Evolutionary conservation across 2,888 invertebrate species (phyloP), one percentile per base, ranked within the genome.

Genomic region (Lingula anatina): DNA sequence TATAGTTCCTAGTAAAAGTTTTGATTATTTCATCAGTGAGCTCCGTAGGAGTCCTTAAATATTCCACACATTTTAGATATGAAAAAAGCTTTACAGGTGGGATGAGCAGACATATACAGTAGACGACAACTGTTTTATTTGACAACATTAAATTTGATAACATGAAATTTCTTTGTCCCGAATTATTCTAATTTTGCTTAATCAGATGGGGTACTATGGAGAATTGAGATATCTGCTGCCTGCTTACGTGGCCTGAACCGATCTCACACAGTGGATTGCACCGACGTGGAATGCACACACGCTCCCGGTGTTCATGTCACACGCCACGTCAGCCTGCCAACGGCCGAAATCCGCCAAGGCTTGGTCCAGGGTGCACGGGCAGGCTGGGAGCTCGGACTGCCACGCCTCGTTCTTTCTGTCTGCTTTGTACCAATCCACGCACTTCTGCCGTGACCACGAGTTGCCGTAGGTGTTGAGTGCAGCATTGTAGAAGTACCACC

Each of bases 341-440:
- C 94, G 83, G 4, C 97, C 97, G 75, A 91, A 90, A 74, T 99
- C 97, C 46, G 86, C 81, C 2, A 90, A 73, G 0, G 96, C 96
- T 71, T 97, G 96, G 57, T 89, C 84, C 57, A 95, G 74, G 0
- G 86, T 90, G 71, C 97, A 97, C 0, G 97, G 97, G 64, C 97
- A 97, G 36, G 54, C 44, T 5, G 54, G 49, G 2, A 71, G 50
- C 2, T 51, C 45, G 1, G 51, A 26, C n/a, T 59, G 89, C 91
- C 72, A 92, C 90, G 78, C 89, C 54, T 83, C 74, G 62, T 84
- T 85, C 64, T 91, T 82, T 75, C 41, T 36, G 42, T 94, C 92
- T 43, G 86, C 85, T 75, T 86, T 84, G 38, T 92, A 85, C 96
- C 96, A 97, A 62, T 86, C 85, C 74, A 90, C 87, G 76, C 97